Conservation (phyloP, 2,113 vertebrate species). For the Apaloderma vittatum region DNA sequence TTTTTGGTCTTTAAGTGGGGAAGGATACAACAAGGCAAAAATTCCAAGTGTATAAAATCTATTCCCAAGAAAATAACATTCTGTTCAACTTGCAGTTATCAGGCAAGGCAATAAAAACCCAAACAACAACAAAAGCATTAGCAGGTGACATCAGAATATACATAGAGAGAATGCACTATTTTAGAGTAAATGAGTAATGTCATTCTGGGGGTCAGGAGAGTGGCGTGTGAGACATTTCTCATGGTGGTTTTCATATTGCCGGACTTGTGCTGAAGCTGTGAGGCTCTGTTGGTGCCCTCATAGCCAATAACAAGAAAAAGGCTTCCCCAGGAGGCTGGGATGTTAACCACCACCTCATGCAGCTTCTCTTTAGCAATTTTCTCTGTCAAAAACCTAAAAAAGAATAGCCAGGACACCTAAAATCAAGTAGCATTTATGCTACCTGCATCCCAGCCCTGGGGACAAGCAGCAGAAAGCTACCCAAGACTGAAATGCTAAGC, state of each 20-base stretch:
- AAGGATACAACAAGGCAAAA: background rate
- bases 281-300: background rate
- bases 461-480: background rate
- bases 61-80: background rate
- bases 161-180: background rate
- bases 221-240: background rate
- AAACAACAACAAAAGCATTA: background rate
- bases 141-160: background rate
- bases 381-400: background rate
- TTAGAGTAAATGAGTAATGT: background rate
- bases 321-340: background rate
- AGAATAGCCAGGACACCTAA: background rate
- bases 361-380: background rate
- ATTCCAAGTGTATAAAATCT: background rate
- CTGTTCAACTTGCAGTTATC: rapidly evolving
- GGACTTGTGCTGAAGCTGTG: background rate
- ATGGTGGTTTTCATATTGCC: background rate
- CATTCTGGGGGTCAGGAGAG: background rate
- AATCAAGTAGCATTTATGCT: background rate
- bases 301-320: background rate
- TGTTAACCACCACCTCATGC: background rate
- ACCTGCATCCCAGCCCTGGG: background rate
- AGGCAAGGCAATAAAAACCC: background rate
- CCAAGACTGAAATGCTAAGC: background rate
- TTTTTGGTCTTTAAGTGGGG: background rate